Conservation (phyloP, 2,113 vertebrate species). For the Orcinus orca region DNA sequence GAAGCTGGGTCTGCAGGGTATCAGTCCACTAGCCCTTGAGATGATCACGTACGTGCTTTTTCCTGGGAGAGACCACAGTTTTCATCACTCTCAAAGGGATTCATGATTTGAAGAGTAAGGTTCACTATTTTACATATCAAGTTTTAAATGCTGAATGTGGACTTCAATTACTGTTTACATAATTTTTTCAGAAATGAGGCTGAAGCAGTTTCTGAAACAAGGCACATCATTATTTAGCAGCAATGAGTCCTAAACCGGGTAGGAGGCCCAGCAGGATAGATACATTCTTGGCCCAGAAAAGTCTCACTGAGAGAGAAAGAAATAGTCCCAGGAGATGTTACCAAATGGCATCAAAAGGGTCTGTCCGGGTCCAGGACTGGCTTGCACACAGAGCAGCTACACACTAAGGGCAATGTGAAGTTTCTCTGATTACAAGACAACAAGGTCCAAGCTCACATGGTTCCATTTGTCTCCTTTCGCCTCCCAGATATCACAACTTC, state of each 20-base stretch:
- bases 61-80: neutral
- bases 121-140: neutral
- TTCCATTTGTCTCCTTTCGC: neutral
- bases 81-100: neutral
- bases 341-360: neutral
- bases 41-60: neutral
- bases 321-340: neutral
- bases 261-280: neutral
- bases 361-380: neutral
- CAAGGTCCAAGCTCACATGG: neutral
- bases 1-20: neutral
- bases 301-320: neutral
- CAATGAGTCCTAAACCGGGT: neutral
- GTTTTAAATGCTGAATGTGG: neutral
- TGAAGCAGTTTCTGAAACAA: neutral
- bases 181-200: neutral
- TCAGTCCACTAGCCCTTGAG: neutral
- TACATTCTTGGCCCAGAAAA: neutral
- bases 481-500: neutral
- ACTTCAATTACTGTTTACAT: neutral
- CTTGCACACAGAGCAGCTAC: neutral
- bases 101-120: neutral
- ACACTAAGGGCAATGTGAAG: neutral
- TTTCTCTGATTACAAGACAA: slow-evolving; percentile 14
- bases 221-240: neutral